These are phyloP conservation scores for Ganaspis brasiliensis DNA, from an alignment of 2,888 invertebrate species.

Conservation along the genomic window DNA sequence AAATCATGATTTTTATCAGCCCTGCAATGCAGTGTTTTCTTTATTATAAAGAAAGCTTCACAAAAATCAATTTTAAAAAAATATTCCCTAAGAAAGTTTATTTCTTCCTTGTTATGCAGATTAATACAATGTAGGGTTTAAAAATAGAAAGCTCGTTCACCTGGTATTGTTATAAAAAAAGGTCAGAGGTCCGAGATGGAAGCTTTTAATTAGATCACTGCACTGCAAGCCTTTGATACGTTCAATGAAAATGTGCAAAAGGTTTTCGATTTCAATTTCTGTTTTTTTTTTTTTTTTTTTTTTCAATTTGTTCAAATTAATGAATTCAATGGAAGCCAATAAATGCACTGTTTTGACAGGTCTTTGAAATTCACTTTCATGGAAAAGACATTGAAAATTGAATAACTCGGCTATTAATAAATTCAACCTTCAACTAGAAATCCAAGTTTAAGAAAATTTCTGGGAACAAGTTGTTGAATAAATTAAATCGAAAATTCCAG, in stretches of 20 bases:
- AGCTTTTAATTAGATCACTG: slow-evolving; percentile 36
- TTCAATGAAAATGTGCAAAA: slow-evolving; percentile 2
- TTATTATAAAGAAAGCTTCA: too few relatives aligned
- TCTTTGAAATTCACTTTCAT: background rate
- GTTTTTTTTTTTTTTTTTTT: background rate
- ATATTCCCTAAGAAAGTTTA: too few relatives aligned
- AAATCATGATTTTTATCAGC: too few relatives aligned
- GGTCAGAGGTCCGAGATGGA: background rate
- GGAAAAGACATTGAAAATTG: background rate
- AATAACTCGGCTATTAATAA: slow-evolving; percentile 19
- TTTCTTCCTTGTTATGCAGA: background rate
- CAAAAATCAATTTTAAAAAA: too few relatives aligned
- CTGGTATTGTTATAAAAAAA: slow-evolving; percentile 40
- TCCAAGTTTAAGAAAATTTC: slow-evolving; percentile 19
- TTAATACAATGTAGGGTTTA: slow-evolving; percentile 16
- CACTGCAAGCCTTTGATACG: slow-evolving; percentile 31
- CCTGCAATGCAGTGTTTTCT: too few relatives aligned
- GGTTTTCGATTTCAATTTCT: background rate
- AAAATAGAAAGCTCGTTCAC: slow-evolving; percentile 42
- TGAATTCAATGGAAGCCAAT: background rate
- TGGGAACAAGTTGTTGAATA: background rate
- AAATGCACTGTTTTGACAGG: slow-evolving; percentile 20
- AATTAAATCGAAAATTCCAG: background rate
- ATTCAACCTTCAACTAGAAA: slow-evolving; percentile 22
- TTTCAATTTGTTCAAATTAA: background rate